Base-by-base conservation (phyloP, 2,797 vertebrate species). In the Peromyscus eremicus region DNA sequence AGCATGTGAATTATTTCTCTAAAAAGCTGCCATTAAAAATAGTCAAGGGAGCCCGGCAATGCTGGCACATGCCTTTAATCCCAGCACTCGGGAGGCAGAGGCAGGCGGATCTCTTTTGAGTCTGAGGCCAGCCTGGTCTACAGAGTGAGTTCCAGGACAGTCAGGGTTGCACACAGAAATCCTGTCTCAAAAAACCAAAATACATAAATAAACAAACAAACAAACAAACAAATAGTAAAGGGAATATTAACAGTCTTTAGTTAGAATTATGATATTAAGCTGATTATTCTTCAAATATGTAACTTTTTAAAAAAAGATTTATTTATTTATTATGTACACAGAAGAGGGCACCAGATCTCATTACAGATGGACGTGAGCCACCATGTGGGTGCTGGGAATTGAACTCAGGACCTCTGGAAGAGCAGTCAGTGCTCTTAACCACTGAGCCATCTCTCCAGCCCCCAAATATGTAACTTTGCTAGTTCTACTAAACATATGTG, bases 201-300 rank as follows among this genome's bases (percentile, higher is more conserved):
- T 23, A 40, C 37, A 71, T 10, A 23, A 71, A 71, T 2, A 76
- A 70, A 70, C 16, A n/a, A 66, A 17, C 5, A n/a, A 66, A 17
- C 5, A 16, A 70, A 70, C 0, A 37, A 71, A 71, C 17, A 70
- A 83, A 89, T 71, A 83, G 17, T 40, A 86, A 80, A 64, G 17
- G 9, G 4, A 91, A 27, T 84, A 92, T 88, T 91, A 93, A 85
- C 19, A 77, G 76, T n/a, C 88, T 84, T 21, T 27, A 80, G 5
- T 12, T 77, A 81, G 73, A 94, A 91, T 90, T 75, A 73, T 76
- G 79, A 83, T 83, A 90, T 52, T 82, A 82, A 87, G 57, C 19
- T 80, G 40, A 77, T 80, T 82, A 89, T 88, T 94, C 76, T 80
- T 94, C 37, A 77, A 62, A 94, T 66, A 29, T 60, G 19, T 82